Evolutionary conservation across 2,888 invertebrate species (phyloP).

Genomic region (Orthosia incerta): DNA sequence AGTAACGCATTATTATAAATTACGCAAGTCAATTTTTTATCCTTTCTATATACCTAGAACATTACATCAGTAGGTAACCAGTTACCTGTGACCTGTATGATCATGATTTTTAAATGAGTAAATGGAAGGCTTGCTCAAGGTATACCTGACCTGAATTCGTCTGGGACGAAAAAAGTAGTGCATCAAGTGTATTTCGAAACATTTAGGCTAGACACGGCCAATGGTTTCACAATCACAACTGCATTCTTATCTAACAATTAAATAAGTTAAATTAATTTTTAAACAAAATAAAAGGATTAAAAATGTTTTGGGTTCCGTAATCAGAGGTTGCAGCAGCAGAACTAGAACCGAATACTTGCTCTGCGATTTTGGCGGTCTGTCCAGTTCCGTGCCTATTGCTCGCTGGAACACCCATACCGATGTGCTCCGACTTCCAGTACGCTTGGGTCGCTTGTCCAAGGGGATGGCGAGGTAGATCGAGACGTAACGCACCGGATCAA

Average conservation of each 20-base stretch:
- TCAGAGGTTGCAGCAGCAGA: too few species aligned
- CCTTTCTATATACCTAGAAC: not conserved
- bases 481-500: too few species aligned
- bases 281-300: not conserved
- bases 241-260: slow-evolving; percentile 2
- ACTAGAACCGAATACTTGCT: too few species aligned
- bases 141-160: not conserved
- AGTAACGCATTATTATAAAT: slow-evolving; percentile 18
- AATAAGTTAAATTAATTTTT: slow-evolving; percentile 4
- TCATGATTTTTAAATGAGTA: too few species aligned
- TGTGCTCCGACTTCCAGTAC: too few species aligned
- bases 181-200: slow-evolving; percentile 7
- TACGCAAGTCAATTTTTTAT: slow-evolving; percentile 8
- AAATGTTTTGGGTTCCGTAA: slow-evolving; percentile 1
- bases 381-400: too few species aligned
- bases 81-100: too few species aligned
- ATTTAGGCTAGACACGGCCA: slow-evolving; percentile 3
- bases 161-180: not conserved
- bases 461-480: too few species aligned
- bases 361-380: too few species aligned
- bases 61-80: not conserved
- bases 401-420: too few species aligned
- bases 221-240: not conserved
- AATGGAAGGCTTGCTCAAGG: slow-evolving; percentile 23
- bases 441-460: too few species aligned